Base-by-base conservation (phyloP, 2,113 vertebrate genomes). In the Callopanchax toddi region DNA sequence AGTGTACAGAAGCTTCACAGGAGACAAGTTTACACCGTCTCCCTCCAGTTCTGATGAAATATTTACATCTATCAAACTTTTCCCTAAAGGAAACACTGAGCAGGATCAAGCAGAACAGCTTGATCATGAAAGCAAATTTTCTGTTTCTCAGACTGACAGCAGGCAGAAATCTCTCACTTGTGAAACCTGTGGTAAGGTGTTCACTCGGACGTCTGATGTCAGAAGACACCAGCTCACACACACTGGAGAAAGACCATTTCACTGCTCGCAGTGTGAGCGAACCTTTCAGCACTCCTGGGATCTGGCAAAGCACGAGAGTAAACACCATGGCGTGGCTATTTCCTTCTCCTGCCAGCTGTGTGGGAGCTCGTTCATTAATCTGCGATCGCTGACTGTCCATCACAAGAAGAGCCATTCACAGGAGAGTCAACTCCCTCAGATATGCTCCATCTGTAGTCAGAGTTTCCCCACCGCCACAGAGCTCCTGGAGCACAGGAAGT, bases 121-220 rank as follows among this genome's bases (percentile, higher is more conserved):
- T n/a, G 50, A 56, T 0, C 5, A 4, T 16, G 48, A 37, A 9
- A n/a, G n/a, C 39, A 17, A 21, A 32, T 43, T 0, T 5, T 18
- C 13, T 11, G 57, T 10, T 11, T 26, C 63, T 10, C 60, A 37
- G 15, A 2, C 68, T 1, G 57, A 9, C 0, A 20, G 71, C 50
- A 56, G 17, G 45, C 70, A 26, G 48, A 87, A 71, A 32, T 34
- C 77, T 0, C 83, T 89, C 44, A 65, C 68, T 0, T 95, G 94
- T 13, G 51, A 87, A 0, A 91, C 91, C 1, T 96, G 95, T 29
- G 91, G 93, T 3, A 92, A 93, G 36, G 89, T 88, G 5, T 96
- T 96, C 4, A 93, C 93, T 0, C 92, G 93, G 0, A 91, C 93
- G 0, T 95, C 95, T 0, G 95, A 96, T 54, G 91, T 97, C 43